Evolutionary conservation across 1,140 invertebrate genomes (phyloP), one percentile per base, ranked within the genome.

Genomic region (Papilio glaucus): DNA sequence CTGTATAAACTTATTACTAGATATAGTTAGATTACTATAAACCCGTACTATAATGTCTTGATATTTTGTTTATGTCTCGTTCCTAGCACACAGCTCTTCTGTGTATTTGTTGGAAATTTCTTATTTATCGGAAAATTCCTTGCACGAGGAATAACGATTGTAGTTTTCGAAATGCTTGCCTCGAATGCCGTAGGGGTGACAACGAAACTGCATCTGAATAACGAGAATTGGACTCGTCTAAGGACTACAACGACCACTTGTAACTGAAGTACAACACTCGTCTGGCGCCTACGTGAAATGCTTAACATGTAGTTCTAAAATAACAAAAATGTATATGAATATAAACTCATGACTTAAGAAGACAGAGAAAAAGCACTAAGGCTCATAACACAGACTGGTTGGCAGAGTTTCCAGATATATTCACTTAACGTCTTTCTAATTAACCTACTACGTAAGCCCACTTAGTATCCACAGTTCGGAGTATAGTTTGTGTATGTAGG

Each of bases 211-310:
- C 49, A 57, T 57, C 49, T 12, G 21, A 57, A 57, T 57, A 57
- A 57, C 49, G 49, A 57, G 49, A 57, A 57, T 57, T 57, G 49
- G 49, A 12, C 21, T 57, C 49, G 49, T 57, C 49, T 57, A 57
- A 57, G 10, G 21, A 57, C 21, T 57, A 26, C 49, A 57, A 57
- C 49, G 21, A 3, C 21, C 49, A 57, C 49, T 57, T 57, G 49
- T 26, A 26, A 57, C 49, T 12, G 21, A 57, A 57, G 49, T 18
- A 21, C 21, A 24, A 3, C 18, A 57, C 49, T 57, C 5, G 49
- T 24, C 21, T 26, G 1, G 21, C 21, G 49, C 18, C 49, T 57
- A 10, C 9, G 21, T 26, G 4, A 24, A 24, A 53, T 53, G 8
- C 49, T 57, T 57, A 57, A 57, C 49, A 57, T 26, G 10, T 57